A percentile compares a stretch with the other conserved stretches of the same genome.
Conservation (phyloP, 1,140 invertebrate species). For the Ips typographus region DNA sequence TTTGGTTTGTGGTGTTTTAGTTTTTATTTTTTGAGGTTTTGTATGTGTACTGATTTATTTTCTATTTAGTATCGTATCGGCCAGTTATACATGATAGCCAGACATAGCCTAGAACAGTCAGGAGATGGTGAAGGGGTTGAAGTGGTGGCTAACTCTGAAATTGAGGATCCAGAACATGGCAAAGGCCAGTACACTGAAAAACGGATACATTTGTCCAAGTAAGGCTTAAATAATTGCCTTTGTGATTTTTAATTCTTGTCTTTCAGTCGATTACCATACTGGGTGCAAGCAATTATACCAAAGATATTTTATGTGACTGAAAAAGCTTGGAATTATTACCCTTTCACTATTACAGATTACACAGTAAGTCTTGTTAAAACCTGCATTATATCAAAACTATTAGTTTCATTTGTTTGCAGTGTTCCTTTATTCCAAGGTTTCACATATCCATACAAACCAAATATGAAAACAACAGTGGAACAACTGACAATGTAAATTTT, state of each 20-base stretch:
- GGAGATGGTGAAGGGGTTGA: slow-evolving; percentile 90
- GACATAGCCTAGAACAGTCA: slow-evolving; percentile 89
- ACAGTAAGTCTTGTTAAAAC: slow-evolving; percentile 55
- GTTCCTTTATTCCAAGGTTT: slow-evolving; percentile 89
- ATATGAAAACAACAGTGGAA: slow-evolving; percentile 89
- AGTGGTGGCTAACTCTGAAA: slow-evolving; percentile 80
- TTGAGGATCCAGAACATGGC: slow-evolving; percentile 77
- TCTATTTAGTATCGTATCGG: slow-evolving; percentile 81
- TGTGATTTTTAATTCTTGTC: not conserved
- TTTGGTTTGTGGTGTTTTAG: slow-evolving; percentile 5
- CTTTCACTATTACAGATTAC: slow-evolving; percentile 83
- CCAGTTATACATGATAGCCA: slow-evolving; percentile 92
- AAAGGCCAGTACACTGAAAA: slow-evolving; percentile 90
- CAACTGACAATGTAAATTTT: slow-evolving; percentile 80
- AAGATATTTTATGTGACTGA: slow-evolving; percentile 91
- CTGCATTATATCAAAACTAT: slow-evolving; percentile 39
- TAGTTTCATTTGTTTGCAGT: slow-evolving; percentile 60
- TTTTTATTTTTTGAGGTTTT: not conserved
- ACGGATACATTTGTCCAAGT: slow-evolving; percentile 88
- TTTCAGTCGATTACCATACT: slow-evolving; percentile 81
- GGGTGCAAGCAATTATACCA: slow-evolving; percentile 84
- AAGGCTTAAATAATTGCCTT: slow-evolving; percentile 14
- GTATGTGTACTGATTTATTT: not conserved
- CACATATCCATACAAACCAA: slow-evolving; percentile 84
- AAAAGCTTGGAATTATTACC: slow-evolving; percentile 95